Conservation (phyloP, 2,888 invertebrate species). For the Dorcus parallelipipedus region DNA sequence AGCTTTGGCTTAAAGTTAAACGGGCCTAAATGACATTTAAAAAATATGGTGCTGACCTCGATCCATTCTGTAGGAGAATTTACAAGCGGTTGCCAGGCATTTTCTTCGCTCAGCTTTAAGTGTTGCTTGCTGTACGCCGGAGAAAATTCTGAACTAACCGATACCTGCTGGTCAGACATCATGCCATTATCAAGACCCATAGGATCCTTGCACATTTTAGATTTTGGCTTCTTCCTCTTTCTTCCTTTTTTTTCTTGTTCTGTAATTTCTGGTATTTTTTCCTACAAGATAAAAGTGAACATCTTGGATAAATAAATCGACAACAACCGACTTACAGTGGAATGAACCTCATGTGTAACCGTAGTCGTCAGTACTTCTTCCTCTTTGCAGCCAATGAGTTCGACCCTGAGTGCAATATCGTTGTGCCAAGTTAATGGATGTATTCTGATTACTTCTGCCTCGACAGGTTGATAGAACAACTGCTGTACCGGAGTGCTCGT, state of each 20-base stretch:
- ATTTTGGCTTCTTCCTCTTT: not conserved
- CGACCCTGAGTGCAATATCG: constrained; percentile 61
- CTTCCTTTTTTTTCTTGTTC: no score
- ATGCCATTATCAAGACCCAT: constrained; percentile 68
- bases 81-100: constrained; percentile 65
- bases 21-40: not conserved
- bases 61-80: constrained; percentile 69
- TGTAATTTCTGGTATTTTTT: no score
- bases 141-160: constrained; percentile 57
- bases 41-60: constrained; percentile 49
- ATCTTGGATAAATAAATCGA: no score
- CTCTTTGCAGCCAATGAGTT: constrained; percentile 69
- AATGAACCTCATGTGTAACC: constrained; percentile 7
- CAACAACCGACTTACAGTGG: not conserved
- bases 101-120: constrained; percentile 50
- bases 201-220: constrained; percentile 61
- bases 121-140: constrained; percentile 46
- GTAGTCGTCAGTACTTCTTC: constrained; percentile 17
- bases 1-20: no score
- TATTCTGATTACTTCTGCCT: constrained; percentile 69
- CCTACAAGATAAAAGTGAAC: no score
- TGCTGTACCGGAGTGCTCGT: constrained; percentile 57
- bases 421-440: constrained; percentile 74
- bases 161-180: constrained; percentile 63
- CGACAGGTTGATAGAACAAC: constrained; percentile 68